Evolutionary conservation across 2,888 invertebrate species (phyloP).

Genomic region (Theristus sp.): DNA sequence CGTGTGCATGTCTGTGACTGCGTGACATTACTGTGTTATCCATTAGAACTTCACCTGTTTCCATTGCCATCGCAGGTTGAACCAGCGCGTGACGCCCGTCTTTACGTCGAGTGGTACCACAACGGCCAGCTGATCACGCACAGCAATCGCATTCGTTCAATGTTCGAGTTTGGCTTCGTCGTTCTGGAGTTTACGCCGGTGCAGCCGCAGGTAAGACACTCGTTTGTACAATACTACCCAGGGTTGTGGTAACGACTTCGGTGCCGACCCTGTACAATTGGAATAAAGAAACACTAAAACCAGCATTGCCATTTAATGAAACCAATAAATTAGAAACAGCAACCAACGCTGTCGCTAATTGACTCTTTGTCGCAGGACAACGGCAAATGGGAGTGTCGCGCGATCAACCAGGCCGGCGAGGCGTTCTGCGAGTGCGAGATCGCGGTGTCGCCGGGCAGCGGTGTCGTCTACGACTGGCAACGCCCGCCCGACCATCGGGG

Average conservation of each 20-base stretch:
- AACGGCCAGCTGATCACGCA: slow-evolving; percentile 64
- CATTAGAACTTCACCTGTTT: not conserved
- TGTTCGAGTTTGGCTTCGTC: slow-evolving; percentile 81
- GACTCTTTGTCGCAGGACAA: no score
- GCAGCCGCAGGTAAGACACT: not conserved
- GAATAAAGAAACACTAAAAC: no score
- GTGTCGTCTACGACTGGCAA: not conserved
- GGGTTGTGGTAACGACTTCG: no score
- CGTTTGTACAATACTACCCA: no score
- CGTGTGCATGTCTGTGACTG: not conserved
- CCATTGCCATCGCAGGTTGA: slow-evolving; percentile 54
- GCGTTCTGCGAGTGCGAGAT: not conserved
- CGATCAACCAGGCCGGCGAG: slow-evolving; percentile 4
- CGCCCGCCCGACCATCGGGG: not conserved
- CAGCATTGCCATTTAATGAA: no score
- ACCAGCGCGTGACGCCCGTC: slow-evolving; percentile 73
- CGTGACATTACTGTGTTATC: not conserved
- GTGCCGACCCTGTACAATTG: no score
- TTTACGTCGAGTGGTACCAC: slow-evolving; percentile 39
- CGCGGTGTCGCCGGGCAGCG: not conserved
- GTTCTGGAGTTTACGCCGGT: slow-evolving; percentile 52
- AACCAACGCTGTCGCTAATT: no score
- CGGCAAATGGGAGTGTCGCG: not conserved
- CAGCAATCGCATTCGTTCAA: slow-evolving; percentile 46
- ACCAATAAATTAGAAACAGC: no score